Evolutionary conservation across 2,888 invertebrate species (phyloP), one percentile per base, ranked within the genome.

Genomic region (Yponomeuta evonymella): DNA sequence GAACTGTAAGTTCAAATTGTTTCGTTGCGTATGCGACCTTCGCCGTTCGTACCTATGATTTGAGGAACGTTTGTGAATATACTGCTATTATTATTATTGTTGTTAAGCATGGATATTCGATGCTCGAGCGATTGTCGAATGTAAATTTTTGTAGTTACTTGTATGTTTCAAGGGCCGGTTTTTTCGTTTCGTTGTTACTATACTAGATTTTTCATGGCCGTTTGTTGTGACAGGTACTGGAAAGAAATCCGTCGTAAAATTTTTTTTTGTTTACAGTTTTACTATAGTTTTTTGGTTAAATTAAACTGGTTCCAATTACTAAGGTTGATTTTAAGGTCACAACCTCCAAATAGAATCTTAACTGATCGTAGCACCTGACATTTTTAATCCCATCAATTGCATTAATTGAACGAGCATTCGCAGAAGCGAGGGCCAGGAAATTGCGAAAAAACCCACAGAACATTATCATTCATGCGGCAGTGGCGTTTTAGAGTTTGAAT

Each of bases 11-110:
- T 58, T 58, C 51, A 58, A 58, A 58, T 58, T 58, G 51, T 58
- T 58, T 67, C 67, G 43, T 67, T 67, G 67, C 43, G 48, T 67
- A 67, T 36, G 67, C 43, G 48, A 67, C 43, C 48, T 67, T 67
- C 48, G 43, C 36, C 23, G 43, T 62, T 36, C 51, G 51, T 58
- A 58, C 51, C 51, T 58, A 58, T 15, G 51, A 58, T 58, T 58
- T 58, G 15, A 58, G 51, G 51, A 58, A 58, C 51, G 15, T 58
- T 58, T 58, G 51, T 58, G 51, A 58, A 58, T 58, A 58, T 15
- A 58, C 12, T 58, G 51, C 51, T 58, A 58, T 58, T 58, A 58
- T 58, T 58, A 58, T 58, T 58, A 15, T 15, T 15, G 51, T 15
- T 58, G 51, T 58, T 58, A 58, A 15, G 51, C 51, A 58, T 58